phyloP scores from a whole-genome alignment of 2,797 vertebrate species.

The Melanotaenia trifasciata region DNA sequence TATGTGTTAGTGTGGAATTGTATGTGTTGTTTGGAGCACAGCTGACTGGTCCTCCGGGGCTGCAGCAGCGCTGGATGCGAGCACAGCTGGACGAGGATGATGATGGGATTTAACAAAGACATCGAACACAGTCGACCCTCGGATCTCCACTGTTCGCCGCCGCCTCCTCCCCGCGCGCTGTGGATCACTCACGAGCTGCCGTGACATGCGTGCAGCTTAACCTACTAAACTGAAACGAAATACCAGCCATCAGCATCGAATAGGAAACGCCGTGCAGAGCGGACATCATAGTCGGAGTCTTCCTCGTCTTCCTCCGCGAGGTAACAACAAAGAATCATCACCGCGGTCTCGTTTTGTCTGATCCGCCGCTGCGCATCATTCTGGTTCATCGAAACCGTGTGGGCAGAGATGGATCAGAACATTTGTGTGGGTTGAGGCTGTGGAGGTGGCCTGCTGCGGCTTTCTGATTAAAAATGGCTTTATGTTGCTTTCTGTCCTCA shows the following conservation, averaged over 20 bases:
- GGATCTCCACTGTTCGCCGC: not conserved
- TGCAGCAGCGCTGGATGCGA: slow-evolving; percentile 13
- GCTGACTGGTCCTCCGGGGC: slow-evolving; percentile 25
- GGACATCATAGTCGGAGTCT: slow-evolving; percentile 14
- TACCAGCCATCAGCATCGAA: not conserved
- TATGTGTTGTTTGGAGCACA: slow-evolving; percentile 1
- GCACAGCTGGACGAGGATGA: slow-evolving; percentile 21
- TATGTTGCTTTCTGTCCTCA: not conserved
- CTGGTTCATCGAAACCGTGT: not conserved
- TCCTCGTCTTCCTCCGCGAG: slow-evolving; percentile 30
- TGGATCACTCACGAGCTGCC: not conserved
- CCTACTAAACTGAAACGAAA: not conserved
- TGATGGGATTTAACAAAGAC: slow-evolving; percentile 20
- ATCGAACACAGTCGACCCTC: slow-evolving; percentile 7
- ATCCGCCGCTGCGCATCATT: not conserved
- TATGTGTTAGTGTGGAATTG: slow-evolving; percentile 47
- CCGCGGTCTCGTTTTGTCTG: not conserved
- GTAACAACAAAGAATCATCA: slow-evolving; percentile 11
- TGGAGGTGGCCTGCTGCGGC: not conserved
- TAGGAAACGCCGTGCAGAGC: slow-evolving; percentile 9
- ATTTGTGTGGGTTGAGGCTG: not conserved
- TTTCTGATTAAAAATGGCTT: not conserved
- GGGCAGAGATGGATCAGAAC: not conserved
- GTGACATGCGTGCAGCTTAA: not conserved
- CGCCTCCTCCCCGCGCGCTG: not conserved